Evolutionary conservation across 2,113 vertebrate species (phyloP).

Genomic region (Saguinus midas): DNA sequence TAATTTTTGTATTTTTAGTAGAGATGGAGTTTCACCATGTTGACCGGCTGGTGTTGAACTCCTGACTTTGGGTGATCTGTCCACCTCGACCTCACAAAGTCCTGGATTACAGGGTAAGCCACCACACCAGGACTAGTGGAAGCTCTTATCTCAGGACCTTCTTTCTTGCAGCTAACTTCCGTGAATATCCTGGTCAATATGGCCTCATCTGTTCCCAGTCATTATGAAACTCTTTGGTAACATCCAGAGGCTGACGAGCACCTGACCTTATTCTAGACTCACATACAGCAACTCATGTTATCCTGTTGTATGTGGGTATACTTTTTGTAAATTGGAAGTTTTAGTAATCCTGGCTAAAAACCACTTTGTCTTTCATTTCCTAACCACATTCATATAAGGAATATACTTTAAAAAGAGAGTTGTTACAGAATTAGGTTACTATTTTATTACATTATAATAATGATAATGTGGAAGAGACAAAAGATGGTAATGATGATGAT

Average conservation of each 20-base stretch:
- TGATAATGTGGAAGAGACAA: background rate
- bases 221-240: background rate
- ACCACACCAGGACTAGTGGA: too few relatives aligned
- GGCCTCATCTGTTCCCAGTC: background rate
- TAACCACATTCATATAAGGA: background rate
- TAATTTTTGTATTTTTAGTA: too few relatives aligned
- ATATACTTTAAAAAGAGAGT: background rate
- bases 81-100: too few relatives aligned
- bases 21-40: too few relatives aligned
- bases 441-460: background rate
- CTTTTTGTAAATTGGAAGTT: background rate
- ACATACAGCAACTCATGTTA: background rate
- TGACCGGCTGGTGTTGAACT: too few relatives aligned
- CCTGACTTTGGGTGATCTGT: too few relatives aligned
- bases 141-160: background rate
- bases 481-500: background rate
- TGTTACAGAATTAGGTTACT: background rate
- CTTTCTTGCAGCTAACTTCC: background rate
- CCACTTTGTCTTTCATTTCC: background rate
- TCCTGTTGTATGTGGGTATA: background rate
- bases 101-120: too few relatives aligned
- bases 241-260: background rate
- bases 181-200: background rate
- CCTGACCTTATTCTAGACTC: background rate
- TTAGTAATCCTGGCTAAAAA: background rate